These are phyloP conservation scores for Parazoanthus atlanticus DNA, from an alignment of 92 coral and sea anemone species.

Conservation along the genomic window DNA sequence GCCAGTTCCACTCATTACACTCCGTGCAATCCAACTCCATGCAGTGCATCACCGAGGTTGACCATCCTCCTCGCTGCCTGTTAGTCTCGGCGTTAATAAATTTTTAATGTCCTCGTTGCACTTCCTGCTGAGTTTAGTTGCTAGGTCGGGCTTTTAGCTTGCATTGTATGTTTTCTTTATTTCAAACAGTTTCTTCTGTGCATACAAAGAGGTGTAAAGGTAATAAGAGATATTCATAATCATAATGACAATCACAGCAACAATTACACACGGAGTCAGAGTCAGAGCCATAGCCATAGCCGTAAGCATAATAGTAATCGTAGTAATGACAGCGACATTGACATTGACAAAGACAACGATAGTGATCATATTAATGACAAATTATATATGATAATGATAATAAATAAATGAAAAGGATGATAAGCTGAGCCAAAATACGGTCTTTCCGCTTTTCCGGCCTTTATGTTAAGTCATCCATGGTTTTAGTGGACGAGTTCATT, in stretches of 20 bases:
- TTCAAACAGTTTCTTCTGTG: not conserved
- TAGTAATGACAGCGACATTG: too few relatives aligned
- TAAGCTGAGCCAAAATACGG: too few relatives aligned
- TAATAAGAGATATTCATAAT: too few relatives aligned
- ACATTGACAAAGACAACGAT: not conserved
- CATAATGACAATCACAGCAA: too few relatives aligned
- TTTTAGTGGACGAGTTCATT: too few relatives aligned
- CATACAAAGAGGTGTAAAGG: not conserved
- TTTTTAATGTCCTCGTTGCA: conserved; percentile 5
- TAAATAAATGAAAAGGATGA: too few relatives aligned
- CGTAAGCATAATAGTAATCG: too few relatives aligned
- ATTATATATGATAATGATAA: not conserved
- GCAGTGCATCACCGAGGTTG: not conserved
- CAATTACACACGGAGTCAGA: too few relatives aligned
- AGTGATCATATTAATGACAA: not conserved
- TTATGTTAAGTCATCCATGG: too few relatives aligned
- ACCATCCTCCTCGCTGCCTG: not conserved
- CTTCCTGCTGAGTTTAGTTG: not conserved
- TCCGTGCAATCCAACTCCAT: not conserved
- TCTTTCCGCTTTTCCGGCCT: too few relatives aligned
- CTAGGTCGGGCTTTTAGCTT: not conserved
- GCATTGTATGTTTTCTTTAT: conserved; percentile 1
- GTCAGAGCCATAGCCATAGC: too few relatives aligned
- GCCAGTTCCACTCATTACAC: not conserved
- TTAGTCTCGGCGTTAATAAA: not conserved